These are phyloP conservation scores for Cyanocitta stelleri DNA, from an alignment of 2,113 vertebrate species.

Conservation along the genomic window DNA sequence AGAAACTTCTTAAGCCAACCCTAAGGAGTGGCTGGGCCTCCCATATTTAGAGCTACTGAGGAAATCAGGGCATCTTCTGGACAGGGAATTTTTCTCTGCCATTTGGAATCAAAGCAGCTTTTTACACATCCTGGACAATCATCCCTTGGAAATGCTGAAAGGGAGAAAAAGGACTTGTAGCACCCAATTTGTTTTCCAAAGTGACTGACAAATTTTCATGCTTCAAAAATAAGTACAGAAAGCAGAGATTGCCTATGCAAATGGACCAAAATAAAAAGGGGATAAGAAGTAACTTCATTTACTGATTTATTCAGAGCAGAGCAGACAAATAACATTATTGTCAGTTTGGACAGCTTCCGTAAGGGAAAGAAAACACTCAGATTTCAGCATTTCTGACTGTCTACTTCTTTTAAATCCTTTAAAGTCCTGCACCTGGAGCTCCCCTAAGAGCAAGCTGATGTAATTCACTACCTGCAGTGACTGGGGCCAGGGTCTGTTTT, in stretches of 20 bases:
- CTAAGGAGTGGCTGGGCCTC: not conserved
- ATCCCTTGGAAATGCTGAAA: not conserved
- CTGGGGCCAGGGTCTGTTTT: not conserved
- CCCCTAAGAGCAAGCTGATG: not conserved
- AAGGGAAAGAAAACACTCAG: not conserved
- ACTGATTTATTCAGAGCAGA: not conserved
- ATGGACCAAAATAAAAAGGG: not conserved
- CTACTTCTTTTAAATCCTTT: slow-evolving; percentile 6
- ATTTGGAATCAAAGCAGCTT: not conserved
- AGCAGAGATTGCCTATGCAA: not conserved
- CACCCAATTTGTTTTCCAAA: not conserved
- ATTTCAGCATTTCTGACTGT: slow-evolving; percentile 1
- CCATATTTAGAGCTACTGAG: not conserved
- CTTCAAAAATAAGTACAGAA: not conserved
- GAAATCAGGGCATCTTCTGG: not conserved
- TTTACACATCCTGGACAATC: not conserved
- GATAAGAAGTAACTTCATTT: not conserved
- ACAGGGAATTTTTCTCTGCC: not conserved
- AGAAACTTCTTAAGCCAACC: not conserved
- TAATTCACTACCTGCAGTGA: not conserved
- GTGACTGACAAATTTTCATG: not conserved
- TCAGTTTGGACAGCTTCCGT: not conserved
- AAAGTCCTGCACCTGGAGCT: not conserved
- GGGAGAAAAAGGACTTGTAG: not conserved
- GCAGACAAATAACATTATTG: not conserved